phyloP scores from a whole-genome alignment of 2,888 invertebrate genomes.

The Aspidiotus rigidus region DNA sequence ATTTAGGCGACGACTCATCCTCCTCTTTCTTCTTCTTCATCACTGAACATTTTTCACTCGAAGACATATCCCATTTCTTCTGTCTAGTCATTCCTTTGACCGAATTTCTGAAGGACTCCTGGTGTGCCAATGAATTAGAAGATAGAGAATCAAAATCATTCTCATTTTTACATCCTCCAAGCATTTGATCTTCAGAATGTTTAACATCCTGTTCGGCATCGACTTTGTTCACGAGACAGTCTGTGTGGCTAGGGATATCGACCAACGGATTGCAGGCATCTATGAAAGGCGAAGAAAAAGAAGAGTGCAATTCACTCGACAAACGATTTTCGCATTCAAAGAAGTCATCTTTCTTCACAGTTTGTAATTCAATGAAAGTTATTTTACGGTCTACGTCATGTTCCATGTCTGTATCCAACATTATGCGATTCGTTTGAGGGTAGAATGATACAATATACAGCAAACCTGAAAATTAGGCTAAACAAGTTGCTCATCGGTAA shows the following conservation, averaged over 20 bases:
- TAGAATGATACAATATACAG: too few relatives aligned
- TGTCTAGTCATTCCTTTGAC: neutral
- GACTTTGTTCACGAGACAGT: neutral
- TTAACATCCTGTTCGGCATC: neutral
- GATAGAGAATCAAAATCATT: neutral
- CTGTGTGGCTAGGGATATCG: neutral
- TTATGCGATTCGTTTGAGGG: neutral
- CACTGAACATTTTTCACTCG: neutral
- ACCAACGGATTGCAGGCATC: neutral
- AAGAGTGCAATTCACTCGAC: neutral
- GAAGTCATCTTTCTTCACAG: neutral
- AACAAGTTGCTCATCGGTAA: too few relatives aligned
- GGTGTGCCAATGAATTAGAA: neutral
- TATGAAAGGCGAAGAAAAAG: neutral
- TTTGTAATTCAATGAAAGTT: constrained; percentile 18
- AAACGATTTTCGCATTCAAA: neutral
- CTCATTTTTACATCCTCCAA: neutral
- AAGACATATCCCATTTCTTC: neutral
- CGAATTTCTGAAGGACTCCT: neutral
- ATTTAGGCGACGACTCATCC: neutral
- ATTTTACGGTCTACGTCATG: neutral
- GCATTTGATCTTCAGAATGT: neutral
- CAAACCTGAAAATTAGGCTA: too few relatives aligned
- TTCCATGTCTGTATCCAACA: constrained; percentile 22
- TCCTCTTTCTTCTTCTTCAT: constrained; percentile 12